Percentiles rank a stretch among this genome's conserved stretches.
phyloP scores from a whole-genome alignment of 2,797 vertebrate species.

The Chaenodraco wilsoni region DNA sequence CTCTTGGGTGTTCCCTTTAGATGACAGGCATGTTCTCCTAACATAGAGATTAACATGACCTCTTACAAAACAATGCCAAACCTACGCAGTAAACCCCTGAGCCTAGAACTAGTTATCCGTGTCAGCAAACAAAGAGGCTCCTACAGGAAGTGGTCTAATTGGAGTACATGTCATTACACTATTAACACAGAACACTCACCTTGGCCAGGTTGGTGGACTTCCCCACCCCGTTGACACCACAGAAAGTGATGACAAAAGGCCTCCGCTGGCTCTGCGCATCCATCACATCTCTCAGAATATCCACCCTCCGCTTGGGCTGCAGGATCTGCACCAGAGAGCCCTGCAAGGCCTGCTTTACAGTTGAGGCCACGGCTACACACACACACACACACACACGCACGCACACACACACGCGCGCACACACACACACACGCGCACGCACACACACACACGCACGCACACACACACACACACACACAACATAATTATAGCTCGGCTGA shows the following conservation, averaged over 20 bases:
- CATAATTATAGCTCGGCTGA: background rate
- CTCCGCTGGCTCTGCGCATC: conserved; percentile 90
- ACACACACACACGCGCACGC: no score
- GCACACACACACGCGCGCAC: no score
- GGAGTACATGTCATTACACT: no score
- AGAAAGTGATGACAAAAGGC: conserved; percentile 95
- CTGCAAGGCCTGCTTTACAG: conserved; percentile 95
- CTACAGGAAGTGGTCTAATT: background rate
- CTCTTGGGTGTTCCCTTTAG: no score
- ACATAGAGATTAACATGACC: no score
- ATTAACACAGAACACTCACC: conserved; percentile 70
- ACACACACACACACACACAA: no score
- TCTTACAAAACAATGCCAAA: no score
- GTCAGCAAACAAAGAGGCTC: background rate
- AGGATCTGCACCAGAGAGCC: conserved; percentile 98
- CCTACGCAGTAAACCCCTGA: no score
- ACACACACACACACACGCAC: background rate
- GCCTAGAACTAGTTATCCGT: background rate
- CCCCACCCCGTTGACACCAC: conserved; percentile 96
- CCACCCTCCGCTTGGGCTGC: conserved; percentile 95
- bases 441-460: no score
- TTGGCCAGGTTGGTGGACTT: conserved; percentile 99
- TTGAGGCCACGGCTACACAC: conserved; percentile 92
- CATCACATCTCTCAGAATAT: conserved; percentile 95
- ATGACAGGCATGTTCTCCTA: no score